Conservation (phyloP, 1,140 invertebrate genomes). For the Procambarus clarkii region DNA sequence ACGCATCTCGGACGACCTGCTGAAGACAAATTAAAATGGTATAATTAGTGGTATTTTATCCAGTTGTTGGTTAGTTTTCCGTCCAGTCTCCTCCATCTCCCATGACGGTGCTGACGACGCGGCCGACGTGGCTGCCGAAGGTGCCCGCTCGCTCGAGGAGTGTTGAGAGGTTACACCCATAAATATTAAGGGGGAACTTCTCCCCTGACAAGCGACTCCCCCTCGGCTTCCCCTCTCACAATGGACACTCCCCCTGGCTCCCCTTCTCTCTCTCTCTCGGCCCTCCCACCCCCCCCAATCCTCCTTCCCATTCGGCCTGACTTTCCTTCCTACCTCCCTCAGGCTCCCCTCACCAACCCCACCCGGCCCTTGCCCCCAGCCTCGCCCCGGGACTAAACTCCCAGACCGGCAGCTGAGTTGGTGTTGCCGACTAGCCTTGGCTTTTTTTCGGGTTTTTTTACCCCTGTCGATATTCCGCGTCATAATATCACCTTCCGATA, state of each 20-base stretch:
- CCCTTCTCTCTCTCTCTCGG: not conserved
- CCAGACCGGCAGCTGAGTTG: slow-evolving; percentile 58
- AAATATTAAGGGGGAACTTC: slow-evolving; percentile 72
- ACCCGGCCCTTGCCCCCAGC: slow-evolving; percentile 7
- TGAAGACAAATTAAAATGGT: no score
- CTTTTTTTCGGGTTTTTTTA: slow-evolving; percentile 37
- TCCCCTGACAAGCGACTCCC: slow-evolving; percentile 68
- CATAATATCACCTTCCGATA: not conserved
- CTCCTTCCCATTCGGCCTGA: not conserved
- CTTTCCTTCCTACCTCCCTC: not conserved
- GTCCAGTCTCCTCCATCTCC: no score
- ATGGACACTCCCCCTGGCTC: slow-evolving; percentile 49
- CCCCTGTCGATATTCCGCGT: not conserved
- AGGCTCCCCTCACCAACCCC: not conserved
- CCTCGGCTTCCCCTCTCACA: slow-evolving; percentile 67
- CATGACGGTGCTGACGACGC: slow-evolving; percentile 76
- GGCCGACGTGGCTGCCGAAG: slow-evolving; percentile 76
- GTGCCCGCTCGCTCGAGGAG: slow-evolving; percentile 59
- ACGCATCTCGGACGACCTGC: no score
- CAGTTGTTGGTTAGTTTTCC: no score
- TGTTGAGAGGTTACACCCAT: slow-evolving; percentile 72
- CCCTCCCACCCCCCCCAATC: not conserved
- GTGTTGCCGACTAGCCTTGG: slow-evolving; percentile 52
- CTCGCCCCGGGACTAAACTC: slow-evolving; percentile 1
- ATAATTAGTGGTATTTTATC: not conserved